Evolutionary conservation across 2,888 invertebrate genomes (phyloP), one percentile per base, ranked within the genome.

Genomic region (Hartigia nigra): DNA sequence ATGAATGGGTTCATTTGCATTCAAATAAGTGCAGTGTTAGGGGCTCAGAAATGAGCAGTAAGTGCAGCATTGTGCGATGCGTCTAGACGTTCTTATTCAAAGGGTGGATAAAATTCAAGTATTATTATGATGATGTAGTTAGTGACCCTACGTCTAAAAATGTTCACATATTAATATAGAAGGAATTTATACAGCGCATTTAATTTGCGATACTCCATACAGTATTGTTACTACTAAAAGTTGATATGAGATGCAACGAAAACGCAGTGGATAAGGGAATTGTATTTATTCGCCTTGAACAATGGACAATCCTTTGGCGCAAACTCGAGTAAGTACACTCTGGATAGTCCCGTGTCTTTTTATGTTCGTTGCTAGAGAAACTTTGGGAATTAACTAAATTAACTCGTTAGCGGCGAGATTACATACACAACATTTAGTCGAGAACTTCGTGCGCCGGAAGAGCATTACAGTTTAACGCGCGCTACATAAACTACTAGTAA

Each of bases 401-500:
- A 86, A 81, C 86, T 82, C 84, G 81, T 84, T 87, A 86, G 86
- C 82, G 83, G 82, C 76, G 81, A 78, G 85, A 87, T 86, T 87
- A 86, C 84, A 81, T 82, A 86, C 83, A 83, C 82, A 81, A 86
- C 83, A 86, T 84, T 85, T 85, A 84, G 81, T 80, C 83, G 81
- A 78, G 78, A 82, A 84, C 81, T 84, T 82, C 32, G 74, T 76
- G 79, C 75, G 55, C 69, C 69, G 75, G 77, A 74, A 75, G 78
- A 81, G 37, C 55, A 55, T 55, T 55, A 55, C 23, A 23, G 23
- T 55, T 55, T 55, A 23, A 23, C 55, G 9, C 9, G 55, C 55
- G 23, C 9, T 55, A 55, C 55, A 55, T 55, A 55, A 55, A 55
- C 55, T 55, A 55, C 55, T 23, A 23, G 55, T 55, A 55, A 55